Evolutionary conservation across 2,797 vertebrate genomes (phyloP), one percentile per base, ranked within the genome.

Genomic region (Microctenopoma lineatum): DNA sequence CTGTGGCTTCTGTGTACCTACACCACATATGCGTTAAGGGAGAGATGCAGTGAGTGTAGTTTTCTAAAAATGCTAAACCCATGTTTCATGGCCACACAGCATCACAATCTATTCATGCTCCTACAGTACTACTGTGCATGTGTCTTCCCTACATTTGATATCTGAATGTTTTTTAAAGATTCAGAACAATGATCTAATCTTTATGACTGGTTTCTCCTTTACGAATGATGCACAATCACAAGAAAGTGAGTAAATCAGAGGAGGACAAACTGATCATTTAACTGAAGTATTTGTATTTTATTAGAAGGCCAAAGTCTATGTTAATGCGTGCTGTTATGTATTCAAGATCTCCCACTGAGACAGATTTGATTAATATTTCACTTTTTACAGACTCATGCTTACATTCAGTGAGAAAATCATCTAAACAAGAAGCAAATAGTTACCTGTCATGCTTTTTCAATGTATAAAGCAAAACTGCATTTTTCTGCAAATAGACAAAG

Each of bases 381-480:
- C 14, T 25, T 29, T 47, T 47, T 15, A 15, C 12, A 45, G 36
- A 63, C 25, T 14, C 16, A 34, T 55, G 25, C 42, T 55, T 4
- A 52, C 2, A 47, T 39, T 51, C 11, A 52, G 1, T 34, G 10
- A 36, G 4, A 46, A 26, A 45, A 45, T 8, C 9, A 32, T 14
- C 2, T 21, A 2, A 34, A 66, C 4, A 38, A 32, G 32, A 16
- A 61, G 44, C 41, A 2, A 55, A 32, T 69, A 26, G 62, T 84
- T 86, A 98, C 98, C 97, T 96, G 15, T 95, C 93, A 6, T 99
- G 98, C 60, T 95, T 95, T 75, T 91, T 96, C 87, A 99, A 89
- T 3, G 89, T 96, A 79, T 96, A 92, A 76, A 99, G 95, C 73
- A 93, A 90, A 75, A 80, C 87, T 34, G 94, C 96, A 69, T 93